A percentile compares a stretch with the other conserved stretches of the same genome.
Conservation (phyloP, 2,113 vertebrate genomes). For the Channa argus region DNA sequence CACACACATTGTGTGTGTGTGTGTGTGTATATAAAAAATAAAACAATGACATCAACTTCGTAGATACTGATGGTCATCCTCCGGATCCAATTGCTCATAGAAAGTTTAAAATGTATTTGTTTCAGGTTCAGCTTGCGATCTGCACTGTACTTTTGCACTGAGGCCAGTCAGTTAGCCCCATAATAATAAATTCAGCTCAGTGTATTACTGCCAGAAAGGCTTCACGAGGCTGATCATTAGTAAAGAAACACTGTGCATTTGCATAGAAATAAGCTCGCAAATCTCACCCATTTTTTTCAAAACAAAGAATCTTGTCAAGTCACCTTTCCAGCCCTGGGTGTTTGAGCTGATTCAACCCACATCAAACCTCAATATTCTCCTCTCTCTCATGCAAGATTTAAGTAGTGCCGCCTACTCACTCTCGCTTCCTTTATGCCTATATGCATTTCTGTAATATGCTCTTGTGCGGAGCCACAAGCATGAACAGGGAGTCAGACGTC, state of each 20-base stretch:
- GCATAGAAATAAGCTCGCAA: not conserved
- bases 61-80: too few species aligned
- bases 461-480: slow-evolving; percentile 43
- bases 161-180: not conserved
- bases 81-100: too few species aligned
- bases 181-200: not conserved
- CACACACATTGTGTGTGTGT: too few species aligned
- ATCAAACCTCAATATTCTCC: slow-evolving; percentile 20
- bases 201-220: not conserved
- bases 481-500: slow-evolving; percentile 40
- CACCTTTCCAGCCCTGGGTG: not conserved
- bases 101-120: not conserved
- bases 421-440: slow-evolving; percentile 17
- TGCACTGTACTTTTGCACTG: not conserved
- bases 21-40: too few species aligned
- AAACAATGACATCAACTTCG: too few species aligned
- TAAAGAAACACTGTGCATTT: not conserved
- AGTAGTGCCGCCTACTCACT: slow-evolving; percentile 1
- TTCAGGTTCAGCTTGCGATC: not conserved
- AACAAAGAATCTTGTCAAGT: slow-evolving; percentile 12
- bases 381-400: slow-evolving; percentile 20
- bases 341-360: slow-evolving; percentile 13
- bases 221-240: not conserved
- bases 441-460: slow-evolving; percentile 49
- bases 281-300: not conserved